Evolutionary conservation across 2,113 vertebrate genomes (phyloP).

Genomic region (Regulus satrapa): DNA sequence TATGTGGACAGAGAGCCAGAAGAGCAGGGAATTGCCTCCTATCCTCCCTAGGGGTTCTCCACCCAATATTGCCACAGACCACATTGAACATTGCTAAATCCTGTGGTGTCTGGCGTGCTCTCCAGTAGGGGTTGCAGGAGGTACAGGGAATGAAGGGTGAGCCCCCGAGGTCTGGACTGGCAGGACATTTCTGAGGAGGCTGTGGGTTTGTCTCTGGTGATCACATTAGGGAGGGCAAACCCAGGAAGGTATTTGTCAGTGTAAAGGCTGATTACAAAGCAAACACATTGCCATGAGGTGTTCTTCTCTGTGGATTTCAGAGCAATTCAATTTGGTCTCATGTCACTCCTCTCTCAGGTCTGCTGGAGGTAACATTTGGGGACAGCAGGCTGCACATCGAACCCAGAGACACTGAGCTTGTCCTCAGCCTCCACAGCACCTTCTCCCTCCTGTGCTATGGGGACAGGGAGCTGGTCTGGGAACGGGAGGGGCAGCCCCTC

Average conservation of each 20-base stretch:
- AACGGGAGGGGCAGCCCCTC: constrained; percentile 40
- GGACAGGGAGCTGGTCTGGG: constrained; percentile 71
- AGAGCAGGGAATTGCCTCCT: background rate
- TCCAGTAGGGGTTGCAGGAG: background rate
- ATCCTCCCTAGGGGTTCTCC: background rate
- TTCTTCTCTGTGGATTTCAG: background rate
- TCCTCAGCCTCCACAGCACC: constrained; percentile 76
- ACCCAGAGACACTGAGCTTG: constrained; percentile 69
- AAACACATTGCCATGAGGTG: background rate
- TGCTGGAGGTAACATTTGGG: background rate
- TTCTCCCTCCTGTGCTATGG: constrained; percentile 80
- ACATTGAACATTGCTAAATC: background rate
- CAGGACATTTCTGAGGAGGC: background rate
- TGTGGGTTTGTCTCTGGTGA: background rate
- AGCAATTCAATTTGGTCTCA: background rate
- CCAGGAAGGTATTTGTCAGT: background rate
- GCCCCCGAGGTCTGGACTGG: background rate
- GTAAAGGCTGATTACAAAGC: background rate
- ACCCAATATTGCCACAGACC: background rate
- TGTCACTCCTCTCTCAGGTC: constrained; percentile 41
- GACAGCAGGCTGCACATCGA: constrained; percentile 68
- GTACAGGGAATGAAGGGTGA: background rate
- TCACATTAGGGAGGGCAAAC: background rate
- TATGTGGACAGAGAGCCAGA: background rate
- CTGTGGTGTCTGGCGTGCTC: background rate